These are phyloP conservation scores for Cerastis rubricosa DNA, from an alignment of 2,888 invertebrate genomes.

Conservation along the genomic window DNA sequence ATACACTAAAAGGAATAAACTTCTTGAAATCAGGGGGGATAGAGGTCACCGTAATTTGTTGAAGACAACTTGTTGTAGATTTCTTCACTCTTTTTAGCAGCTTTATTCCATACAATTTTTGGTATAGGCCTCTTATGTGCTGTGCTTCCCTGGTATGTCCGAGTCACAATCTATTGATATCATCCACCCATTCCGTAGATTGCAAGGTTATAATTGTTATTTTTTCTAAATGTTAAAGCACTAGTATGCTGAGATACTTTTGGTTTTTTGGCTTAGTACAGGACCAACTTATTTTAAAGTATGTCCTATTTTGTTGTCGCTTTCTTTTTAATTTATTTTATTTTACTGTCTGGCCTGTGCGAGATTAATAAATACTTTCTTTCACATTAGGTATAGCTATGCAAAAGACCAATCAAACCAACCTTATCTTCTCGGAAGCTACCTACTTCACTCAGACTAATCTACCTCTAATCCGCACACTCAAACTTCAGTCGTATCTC, in stretches of 20 bases:
- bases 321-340: too few species aligned
- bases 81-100: not conserved
- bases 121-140: not conserved
- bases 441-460: not conserved
- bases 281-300: too few species aligned
- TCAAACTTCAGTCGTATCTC: slow-evolving; percentile 40
- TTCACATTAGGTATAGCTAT: not conserved
- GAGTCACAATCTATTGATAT: not conserved
- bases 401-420: not conserved
- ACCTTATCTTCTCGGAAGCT: not conserved
- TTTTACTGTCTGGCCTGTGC: too few species aligned
- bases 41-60: not conserved
- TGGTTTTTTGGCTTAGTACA: too few species aligned
- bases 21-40: not conserved
- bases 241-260: too few species aligned
- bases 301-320: too few species aligned
- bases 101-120: not conserved
- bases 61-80: not conserved
- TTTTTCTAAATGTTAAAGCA: too few species aligned
- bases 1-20: not conserved
- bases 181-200: not conserved
- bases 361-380: too few species aligned
- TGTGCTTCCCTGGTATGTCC: not conserved
- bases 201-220: not conserved
- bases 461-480: not conserved